These are phyloP conservation scores for Drosophila fungiperda DNA, from an alignment of 2,888 invertebrate genomes.

Conservation along the genomic window DNA sequence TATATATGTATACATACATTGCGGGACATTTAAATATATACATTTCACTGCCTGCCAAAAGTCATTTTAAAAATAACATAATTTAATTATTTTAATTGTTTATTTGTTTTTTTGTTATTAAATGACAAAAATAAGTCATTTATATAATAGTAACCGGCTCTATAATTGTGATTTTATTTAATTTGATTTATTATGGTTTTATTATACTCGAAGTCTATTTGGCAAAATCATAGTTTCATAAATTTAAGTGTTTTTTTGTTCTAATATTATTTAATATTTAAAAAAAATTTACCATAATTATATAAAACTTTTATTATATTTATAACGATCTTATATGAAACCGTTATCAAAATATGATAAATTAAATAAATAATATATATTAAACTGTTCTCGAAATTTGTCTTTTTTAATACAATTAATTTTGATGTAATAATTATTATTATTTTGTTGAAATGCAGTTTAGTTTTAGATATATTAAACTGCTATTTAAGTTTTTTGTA, in stretches of 20 bases:
- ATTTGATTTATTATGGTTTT: not conserved
- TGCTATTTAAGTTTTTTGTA: not conserved
- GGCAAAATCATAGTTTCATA: not conserved
- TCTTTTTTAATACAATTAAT: too few species aligned
- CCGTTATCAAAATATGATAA: too few species aligned
- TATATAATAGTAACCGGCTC: not conserved
- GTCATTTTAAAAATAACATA: not conserved
- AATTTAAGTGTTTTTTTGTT: too few species aligned
- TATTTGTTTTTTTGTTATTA: not conserved
- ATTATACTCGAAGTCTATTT: not conserved
- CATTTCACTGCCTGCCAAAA: not conserved
- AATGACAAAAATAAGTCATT: not conserved
- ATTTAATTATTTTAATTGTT: not conserved
- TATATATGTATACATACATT: constrained; percentile 4
- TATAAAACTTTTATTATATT: too few species aligned
- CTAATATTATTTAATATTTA: too few species aligned
- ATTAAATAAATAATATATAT: too few species aligned
- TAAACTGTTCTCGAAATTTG: too few species aligned
- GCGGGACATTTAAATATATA: constrained; percentile 15
- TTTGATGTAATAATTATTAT: too few species aligned
- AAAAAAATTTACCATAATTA: too few species aligned
- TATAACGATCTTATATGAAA: too few species aligned
- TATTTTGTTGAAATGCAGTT: too few species aligned
- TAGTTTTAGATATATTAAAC: not conserved
- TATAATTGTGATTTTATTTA: too few species aligned